These are phyloP conservation scores for Muscidifurax raptorellus DNA, from an alignment of 1,140 invertebrate species.

Conservation along the genomic window DNA sequence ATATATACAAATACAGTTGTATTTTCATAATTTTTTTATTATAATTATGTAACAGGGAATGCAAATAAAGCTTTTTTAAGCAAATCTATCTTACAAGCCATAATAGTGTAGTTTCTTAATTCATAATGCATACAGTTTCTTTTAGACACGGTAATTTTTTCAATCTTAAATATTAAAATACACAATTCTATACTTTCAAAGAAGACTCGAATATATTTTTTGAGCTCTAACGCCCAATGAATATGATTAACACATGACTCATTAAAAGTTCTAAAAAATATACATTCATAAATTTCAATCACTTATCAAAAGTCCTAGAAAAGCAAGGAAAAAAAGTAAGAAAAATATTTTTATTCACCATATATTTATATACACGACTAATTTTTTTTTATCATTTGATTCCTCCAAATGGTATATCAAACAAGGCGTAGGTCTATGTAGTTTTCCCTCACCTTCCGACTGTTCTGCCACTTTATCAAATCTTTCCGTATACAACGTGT, in stretches of 20 bases:
- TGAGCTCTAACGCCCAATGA: too few species aligned
- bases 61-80: conserved; percentile 39
- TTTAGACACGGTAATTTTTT: too few species aligned
- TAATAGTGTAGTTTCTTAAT: neutral
- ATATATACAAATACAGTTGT: neutral
- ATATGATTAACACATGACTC: too few species aligned
- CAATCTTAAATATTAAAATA: neutral
- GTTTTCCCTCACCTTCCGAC: neutral
- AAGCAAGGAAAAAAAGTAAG: neutral
- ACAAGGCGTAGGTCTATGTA: neutral
- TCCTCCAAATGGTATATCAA: neutral
- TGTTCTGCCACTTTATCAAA: neutral
- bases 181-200: neutral
- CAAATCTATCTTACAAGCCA: neutral
- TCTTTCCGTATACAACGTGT: neutral
- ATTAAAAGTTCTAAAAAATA: neutral
- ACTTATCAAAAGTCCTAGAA: neutral
- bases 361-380: neutral
- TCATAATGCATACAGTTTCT: neutral
- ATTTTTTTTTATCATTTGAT: neutral
- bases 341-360: neutral
- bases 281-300: neutral
- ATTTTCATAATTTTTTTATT: conserved; percentile 33
- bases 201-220: too few species aligned
- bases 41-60: conserved; percentile 19